phyloP scores from a whole-genome alignment of 1,140 invertebrate genomes.

The Drosophila parabipectinata region DNA sequence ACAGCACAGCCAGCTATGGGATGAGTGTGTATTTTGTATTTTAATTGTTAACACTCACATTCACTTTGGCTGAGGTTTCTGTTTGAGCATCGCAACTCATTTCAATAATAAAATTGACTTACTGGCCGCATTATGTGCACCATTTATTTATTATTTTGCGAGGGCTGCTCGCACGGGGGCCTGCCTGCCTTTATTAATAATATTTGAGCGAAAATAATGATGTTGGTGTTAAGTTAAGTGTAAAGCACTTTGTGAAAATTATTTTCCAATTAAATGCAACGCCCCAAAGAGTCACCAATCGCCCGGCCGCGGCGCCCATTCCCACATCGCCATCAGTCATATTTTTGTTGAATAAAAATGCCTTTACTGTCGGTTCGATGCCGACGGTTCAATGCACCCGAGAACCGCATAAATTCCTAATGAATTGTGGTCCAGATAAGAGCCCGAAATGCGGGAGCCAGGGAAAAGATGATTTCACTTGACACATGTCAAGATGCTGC shows the following conservation, averaged over 20 bases:
- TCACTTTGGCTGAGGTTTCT: conserved; percentile 38
- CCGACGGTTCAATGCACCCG: conserved; percentile 30
- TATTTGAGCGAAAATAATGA: conserved; percentile 76
- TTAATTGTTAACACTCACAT: conserved; percentile 64
- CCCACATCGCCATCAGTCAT: background rate
- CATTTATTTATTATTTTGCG: conserved; percentile 69
- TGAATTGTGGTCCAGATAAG: conserved; percentile 43
- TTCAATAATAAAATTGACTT: conserved; percentile 80
- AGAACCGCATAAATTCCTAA: conserved; percentile 49
- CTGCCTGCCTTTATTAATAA: conserved; percentile 59
- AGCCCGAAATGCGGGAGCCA: background rate
- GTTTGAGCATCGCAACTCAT: conserved; percentile 63
- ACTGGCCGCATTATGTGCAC: conserved; percentile 67
- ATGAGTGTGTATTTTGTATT: conserved; percentile 22
- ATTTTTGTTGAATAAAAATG: conserved; percentile 6
- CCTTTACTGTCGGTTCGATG: conserved; percentile 10
- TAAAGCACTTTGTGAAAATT: conserved; percentile 74
- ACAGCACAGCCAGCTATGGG: background rate
- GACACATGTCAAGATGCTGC: conserved; percentile 73
- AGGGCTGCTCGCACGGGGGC: background rate
- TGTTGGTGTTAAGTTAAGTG: conserved; percentile 71
- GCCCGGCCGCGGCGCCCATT: background rate
- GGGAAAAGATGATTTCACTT: conserved; percentile 49
- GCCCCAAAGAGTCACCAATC: conserved; percentile 13
- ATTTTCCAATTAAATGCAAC: conserved; percentile 62